Percentiles rank a stretch among this genome's conserved stretches.
phyloP scores from a whole-genome alignment of 2,797 vertebrate species.

The Cyclopterus lumpus region DNA sequence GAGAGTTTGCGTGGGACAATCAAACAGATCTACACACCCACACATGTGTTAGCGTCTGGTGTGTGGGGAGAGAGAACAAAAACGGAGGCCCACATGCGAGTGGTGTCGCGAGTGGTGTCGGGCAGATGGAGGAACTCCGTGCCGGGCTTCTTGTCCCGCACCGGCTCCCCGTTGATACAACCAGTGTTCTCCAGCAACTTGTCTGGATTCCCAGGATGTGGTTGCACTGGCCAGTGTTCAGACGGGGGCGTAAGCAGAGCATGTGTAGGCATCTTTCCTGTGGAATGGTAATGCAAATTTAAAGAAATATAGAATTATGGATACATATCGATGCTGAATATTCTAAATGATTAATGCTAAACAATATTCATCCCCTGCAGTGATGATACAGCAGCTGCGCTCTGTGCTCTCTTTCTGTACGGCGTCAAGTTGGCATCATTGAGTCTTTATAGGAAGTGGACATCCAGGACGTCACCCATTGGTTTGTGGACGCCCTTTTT shows the following conservation, averaged over 20 bases:
- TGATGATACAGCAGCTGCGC: no score
- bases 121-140: slow-evolving; percentile 58
- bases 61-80: slow-evolving; percentile 30
- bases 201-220: background rate
- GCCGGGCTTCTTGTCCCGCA: slow-evolving; percentile 28
- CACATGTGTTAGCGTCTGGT: slow-evolving; percentile 51
- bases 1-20: slow-evolving; percentile 61
- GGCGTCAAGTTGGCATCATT: no score
- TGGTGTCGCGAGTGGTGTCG: slow-evolving; percentile 45
- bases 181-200: background rate
- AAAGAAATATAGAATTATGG: no score
- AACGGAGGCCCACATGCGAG: slow-evolving; percentile 55
- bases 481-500: no score
- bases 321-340: no score
- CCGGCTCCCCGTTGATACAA: slow-evolving; percentile 22
- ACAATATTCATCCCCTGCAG: no score
- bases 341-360: no score
- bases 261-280: background rate
- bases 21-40: slow-evolving; percentile 47
- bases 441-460: no score
- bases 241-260: background rate
- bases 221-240: background rate
- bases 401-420: no score
- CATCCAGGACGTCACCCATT: no score
- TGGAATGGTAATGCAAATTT: background rate